These are phyloP conservation scores for Drosophila recens DNA, from an alignment of 2,888 invertebrate genomes.

Conservation along the genomic window DNA sequence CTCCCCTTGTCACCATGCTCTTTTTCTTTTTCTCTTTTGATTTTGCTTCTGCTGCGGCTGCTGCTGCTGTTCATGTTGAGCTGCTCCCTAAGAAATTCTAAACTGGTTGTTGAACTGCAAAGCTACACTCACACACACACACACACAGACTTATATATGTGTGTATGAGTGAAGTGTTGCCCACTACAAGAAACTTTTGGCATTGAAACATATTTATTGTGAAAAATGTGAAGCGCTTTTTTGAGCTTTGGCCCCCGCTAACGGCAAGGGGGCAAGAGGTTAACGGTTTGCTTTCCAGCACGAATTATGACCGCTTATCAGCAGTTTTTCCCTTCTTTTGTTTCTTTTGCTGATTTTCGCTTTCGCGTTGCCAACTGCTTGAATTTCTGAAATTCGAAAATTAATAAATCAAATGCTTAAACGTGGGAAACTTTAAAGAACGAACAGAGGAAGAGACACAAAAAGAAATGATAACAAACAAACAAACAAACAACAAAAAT, in stretches of 20 bases:
- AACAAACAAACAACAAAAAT: constrained; percentile 36
- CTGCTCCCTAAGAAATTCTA: constrained; percentile 69
- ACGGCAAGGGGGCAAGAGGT: constrained; percentile 20
- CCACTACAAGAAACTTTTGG: constrained; percentile 48
- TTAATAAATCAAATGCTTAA: not conserved
- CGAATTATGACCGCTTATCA: constrained; percentile 59
- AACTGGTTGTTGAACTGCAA: constrained; percentile 77
- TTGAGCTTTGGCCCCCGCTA: constrained; percentile 17
- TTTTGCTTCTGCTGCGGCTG: not conserved
- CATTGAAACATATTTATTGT: constrained; percentile 51
- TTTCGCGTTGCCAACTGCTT: constrained; percentile 15
- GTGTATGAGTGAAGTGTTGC: constrained; percentile 12
- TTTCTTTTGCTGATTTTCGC: constrained; percentile 5
- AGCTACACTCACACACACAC: constrained; percentile 22
- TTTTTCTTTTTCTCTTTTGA: not conserved
- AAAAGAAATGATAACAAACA: constrained; percentile 37
- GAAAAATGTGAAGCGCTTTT: constrained; percentile 44
- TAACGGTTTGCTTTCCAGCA: constrained; percentile 55
- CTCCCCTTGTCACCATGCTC: constrained; percentile 15
- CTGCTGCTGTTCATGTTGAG: constrained; percentile 22
- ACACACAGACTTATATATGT: not conserved
- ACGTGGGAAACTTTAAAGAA: constrained; percentile 37
- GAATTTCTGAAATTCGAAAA: not conserved
- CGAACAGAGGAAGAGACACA: not conserved
- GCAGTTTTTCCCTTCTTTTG: constrained; percentile 30